Evolutionary conservation across 1,140 invertebrate species (phyloP), one percentile per base, ranked within the genome.

Genomic region (Dendrolimus punctatus): DNA sequence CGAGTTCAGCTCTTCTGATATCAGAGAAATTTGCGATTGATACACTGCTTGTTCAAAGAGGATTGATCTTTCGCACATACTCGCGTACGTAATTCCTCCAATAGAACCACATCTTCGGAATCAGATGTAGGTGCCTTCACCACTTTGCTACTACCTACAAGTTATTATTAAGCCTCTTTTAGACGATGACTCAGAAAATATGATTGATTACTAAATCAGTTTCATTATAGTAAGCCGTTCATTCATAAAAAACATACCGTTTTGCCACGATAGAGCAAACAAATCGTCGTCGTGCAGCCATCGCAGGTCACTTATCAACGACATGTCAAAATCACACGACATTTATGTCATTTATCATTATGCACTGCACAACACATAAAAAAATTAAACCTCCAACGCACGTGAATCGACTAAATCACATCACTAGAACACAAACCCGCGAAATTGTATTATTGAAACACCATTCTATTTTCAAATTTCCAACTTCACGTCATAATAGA

Each of bases 291-390:
- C 80, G 74, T 75, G 77, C 73, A 85, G 68, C 82, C 82, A 85
- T 85, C 77, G 68, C 60, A 83, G 72, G 66, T 81, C 82, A 72
- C 79, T 82, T 76, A 85, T 81, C 73, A 85, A 80, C 80, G 82
- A 83, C 82, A 85, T 85, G 80, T 85, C 82, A 85, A 78, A 73
- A 68, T 72, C 63, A 67, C 76, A 71, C 66, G 81, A 83, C 79
- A 83, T 85, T 71, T 81, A 80, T 68, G 81, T 82, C 79, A 83
- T 85, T 71, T 81, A 80, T 68, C 69, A 72, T 66, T 76, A 82
- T 81, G 74, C 23, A 76, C 78, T 65, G 60, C 75, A 74, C 76
- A 73, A 71, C 65, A 73, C 66, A 69, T 62, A 66, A 71, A 71
- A 71, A 59, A 62, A 71, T 39, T 8, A 39, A 75, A 73, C 68